A percentile compares a stretch with the other conserved stretches of the same genome.
These are phyloP conservation scores for Petrocephalus zakoni DNA, from an alignment of 2,113 vertebrate genomes.

Conservation along the genomic window DNA sequence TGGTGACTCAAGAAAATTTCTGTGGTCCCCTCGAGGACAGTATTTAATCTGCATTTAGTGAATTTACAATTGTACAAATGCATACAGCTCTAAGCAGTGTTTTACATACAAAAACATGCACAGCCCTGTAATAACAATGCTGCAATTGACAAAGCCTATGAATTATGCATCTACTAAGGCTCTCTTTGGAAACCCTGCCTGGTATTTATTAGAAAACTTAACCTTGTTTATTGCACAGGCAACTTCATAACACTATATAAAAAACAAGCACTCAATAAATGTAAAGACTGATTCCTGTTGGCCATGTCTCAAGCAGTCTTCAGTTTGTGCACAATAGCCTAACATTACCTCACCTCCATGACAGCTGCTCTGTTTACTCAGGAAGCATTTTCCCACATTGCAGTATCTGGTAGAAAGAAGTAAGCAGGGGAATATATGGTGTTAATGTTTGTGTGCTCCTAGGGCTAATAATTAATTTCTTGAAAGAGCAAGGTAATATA, in stretches of 20 bases:
- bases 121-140: not conserved
- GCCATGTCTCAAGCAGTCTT: not conserved
- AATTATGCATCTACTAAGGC: not conserved
- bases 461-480: not conserved
- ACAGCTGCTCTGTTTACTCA: not conserved
- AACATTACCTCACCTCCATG: not conserved
- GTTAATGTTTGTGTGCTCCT: not conserved
- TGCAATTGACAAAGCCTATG: not conserved
- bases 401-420: not conserved
- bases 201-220: not conserved
- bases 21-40: not conserved
- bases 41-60: not conserved
- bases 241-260: not conserved
- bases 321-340: not conserved
- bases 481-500: not conserved
- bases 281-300: not conserved
- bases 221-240: not conserved
- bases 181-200: not conserved
- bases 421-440: not conserved
- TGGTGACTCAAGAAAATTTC: not conserved
- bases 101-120: not conserved
- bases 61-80: constrained; percentile 1
- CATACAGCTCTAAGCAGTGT: not conserved
- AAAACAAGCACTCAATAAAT: not conserved
- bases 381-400: not conserved